These are phyloP conservation scores for Mamestra configurata DNA, from an alignment of 1,140 invertebrate species.

Conservation along the genomic window DNA sequence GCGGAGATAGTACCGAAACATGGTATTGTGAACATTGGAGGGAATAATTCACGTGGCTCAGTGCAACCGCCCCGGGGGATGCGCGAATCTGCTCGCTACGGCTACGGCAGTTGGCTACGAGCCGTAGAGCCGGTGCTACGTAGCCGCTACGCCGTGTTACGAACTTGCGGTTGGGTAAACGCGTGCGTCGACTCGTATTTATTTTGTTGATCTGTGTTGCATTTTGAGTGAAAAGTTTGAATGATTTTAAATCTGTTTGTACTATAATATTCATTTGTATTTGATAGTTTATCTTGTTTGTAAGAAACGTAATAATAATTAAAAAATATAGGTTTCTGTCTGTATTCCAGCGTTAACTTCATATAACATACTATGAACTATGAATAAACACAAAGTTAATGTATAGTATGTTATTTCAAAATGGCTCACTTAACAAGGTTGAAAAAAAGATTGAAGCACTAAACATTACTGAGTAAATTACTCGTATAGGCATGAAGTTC, in stretches of 20 bases:
- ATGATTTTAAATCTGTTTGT: background rate
- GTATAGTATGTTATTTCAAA: no score
- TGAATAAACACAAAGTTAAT: no score
- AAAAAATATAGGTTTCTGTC: no score
- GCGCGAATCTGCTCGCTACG: constrained; percentile 57
- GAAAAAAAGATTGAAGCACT: background rate
- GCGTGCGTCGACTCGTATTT: constrained; percentile 51
- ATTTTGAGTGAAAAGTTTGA: constrained; percentile 24
- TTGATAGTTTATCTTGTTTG: background rate
- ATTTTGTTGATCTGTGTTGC: constrained; percentile 37
- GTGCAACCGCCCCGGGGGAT: constrained; percentile 55
- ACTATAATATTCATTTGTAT: background rate
- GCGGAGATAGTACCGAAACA: background rate
- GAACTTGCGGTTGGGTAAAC: constrained; percentile 54
- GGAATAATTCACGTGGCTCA: constrained; percentile 56
- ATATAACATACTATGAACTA: no score
- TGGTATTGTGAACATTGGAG: constrained; percentile 22
- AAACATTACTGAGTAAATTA: background rate
- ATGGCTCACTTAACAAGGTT: no score
- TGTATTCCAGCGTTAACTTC: no score
- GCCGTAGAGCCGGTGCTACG: constrained; percentile 73
- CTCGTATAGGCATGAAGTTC: background rate
- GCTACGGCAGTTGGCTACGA: constrained; percentile 81
- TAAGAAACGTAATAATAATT: no score
- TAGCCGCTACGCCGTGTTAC: constrained; percentile 64